Percentiles rank a stretch among this genome's conserved stretches.
These are phyloP conservation scores for Drosophila dunni DNA, from an alignment of 1,140 invertebrate genomes.

Conservation along the genomic window DNA sequence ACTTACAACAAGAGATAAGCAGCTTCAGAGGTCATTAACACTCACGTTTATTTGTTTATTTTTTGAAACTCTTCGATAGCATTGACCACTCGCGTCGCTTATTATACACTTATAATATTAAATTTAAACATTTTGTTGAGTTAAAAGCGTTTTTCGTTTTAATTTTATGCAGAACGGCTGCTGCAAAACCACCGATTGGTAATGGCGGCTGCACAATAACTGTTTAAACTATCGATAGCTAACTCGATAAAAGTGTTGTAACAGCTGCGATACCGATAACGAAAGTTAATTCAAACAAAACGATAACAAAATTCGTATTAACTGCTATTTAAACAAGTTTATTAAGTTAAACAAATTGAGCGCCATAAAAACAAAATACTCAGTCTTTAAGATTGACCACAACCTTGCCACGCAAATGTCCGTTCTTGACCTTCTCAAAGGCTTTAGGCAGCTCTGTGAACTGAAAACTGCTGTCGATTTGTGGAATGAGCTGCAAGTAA, in stretches of 20 bases:
- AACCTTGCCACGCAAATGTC: conserved; percentile 92
- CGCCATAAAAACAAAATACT: not conserved
- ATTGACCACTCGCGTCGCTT: not conserved
- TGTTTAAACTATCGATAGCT: conserved; percentile 1
- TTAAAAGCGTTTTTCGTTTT: not conserved
- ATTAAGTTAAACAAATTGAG: conserved; percentile 4
- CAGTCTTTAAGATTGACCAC: conserved; percentile 86
- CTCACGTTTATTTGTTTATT: not conserved
- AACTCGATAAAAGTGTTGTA: not conserved
- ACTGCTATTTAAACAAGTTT: conserved; percentile 10
- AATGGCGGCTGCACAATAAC: conserved; percentile 20
- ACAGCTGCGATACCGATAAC: not conserved
- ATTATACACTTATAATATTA: not conserved
- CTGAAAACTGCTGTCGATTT: conserved; percentile 89
- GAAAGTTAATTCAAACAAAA: not conserved
- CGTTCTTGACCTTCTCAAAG: conserved; percentile 88
- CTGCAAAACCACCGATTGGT: not conserved
- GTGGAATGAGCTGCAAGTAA: conserved; percentile 86
- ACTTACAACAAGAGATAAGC: not conserved
- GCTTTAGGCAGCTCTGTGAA: conserved; percentile 90
- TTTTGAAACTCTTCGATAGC: too few species aligned
- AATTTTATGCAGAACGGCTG: not conserved
- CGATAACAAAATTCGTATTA: not conserved
- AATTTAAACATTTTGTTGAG: not conserved
- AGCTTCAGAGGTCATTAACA: not conserved